Conservation (phyloP, 2,113 vertebrate genomes). For the Hemibates koningsi region DNA sequence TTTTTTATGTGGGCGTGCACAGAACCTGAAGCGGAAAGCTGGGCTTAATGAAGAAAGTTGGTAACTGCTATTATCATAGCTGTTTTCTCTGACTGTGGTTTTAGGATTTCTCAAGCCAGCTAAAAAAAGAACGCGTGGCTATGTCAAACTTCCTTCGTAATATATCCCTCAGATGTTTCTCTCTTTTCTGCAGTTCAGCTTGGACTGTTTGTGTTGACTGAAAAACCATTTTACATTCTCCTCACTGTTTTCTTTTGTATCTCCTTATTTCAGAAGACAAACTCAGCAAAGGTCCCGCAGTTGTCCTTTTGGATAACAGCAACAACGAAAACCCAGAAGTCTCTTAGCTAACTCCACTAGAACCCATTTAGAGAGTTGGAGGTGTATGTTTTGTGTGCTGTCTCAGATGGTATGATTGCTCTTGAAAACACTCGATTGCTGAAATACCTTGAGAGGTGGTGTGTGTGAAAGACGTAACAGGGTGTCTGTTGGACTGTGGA, state of each 20-base stretch:
- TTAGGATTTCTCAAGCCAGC: background rate
- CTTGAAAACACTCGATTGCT: background rate
- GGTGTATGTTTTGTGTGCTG: background rate
- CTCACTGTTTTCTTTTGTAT: background rate
- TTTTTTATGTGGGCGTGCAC: background rate
- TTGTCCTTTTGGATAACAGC: background rate
- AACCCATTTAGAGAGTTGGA: background rate
- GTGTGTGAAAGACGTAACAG: background rate
- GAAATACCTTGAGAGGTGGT: background rate
- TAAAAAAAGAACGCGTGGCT: background rate
- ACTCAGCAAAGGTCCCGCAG: background rate
- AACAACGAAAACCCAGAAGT: background rate
- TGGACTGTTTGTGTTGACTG: background rate
- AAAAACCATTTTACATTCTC: background rate
- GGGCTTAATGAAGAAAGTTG: background rate
- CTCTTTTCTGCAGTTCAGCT: background rate
- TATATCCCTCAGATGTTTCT: background rate
- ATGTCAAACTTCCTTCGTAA: background rate
- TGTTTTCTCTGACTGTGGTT: background rate
- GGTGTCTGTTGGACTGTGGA: background rate
- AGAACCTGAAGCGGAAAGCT: background rate
- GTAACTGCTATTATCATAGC: background rate
- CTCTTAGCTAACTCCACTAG: background rate
- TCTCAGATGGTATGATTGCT: background rate
- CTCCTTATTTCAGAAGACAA: background rate